Conservation (phyloP, 2,113 vertebrate species). For the Sminthopsis crassicaudata region DNA sequence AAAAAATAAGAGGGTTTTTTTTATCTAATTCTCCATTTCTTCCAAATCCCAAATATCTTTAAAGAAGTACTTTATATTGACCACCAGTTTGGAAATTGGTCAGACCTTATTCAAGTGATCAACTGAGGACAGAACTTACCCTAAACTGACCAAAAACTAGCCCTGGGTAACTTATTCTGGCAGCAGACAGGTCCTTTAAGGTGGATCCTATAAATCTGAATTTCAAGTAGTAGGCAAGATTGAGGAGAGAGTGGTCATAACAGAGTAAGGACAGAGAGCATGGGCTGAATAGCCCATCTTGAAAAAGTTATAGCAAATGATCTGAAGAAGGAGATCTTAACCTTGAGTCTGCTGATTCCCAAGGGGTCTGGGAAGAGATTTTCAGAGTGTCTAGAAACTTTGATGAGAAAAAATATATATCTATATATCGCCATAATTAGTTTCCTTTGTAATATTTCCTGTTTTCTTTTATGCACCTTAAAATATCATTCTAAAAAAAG, state of each 20-base stretch:
- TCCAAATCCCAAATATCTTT: not conserved
- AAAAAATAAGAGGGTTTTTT: slow-evolving; percentile 37
- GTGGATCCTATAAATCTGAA: not conserved
- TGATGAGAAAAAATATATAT: not conserved
- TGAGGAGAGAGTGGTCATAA: not conserved
- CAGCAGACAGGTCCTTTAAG: not conserved
- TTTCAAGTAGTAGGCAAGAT: not conserved
- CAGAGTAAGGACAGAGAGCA: not conserved
- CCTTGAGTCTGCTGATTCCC: not conserved
- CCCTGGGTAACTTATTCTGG: not conserved
- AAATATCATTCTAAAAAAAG: not conserved
- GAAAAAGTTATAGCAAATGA: not conserved
- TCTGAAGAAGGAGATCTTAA: not conserved
- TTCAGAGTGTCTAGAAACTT: not conserved
- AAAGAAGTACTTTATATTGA: not conserved
- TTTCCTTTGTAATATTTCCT: not conserved
- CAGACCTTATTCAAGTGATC: not conserved
- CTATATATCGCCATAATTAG: not conserved
- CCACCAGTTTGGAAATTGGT: slow-evolving; percentile 5
- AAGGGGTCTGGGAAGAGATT: not conserved
- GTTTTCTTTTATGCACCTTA: not conserved
- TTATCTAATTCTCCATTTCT: not conserved
- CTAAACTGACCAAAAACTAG: not conserved
- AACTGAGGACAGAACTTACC: not conserved
- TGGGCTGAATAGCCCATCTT: not conserved